These are phyloP conservation scores for Rutilus rutilus DNA, from an alignment of 2,113 vertebrate species.

Conservation along the genomic window DNA sequence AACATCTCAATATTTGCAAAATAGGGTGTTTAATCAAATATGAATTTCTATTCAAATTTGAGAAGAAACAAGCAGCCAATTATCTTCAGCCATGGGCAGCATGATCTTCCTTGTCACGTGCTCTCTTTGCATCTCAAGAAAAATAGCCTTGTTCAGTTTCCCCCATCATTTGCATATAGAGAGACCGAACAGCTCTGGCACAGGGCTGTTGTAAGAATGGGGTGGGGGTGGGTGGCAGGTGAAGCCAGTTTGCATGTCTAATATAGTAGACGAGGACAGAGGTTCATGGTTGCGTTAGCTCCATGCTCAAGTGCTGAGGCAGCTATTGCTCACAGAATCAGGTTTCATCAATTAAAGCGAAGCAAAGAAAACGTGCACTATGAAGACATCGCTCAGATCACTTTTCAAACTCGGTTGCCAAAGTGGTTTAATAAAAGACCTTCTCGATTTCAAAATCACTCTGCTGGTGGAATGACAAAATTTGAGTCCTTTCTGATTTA, in stretches of 20 bases:
- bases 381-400: slow-evolving; percentile 40
- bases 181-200: slow-evolving; percentile 68
- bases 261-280: slow-evolving; percentile 43
- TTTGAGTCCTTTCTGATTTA: neutral
- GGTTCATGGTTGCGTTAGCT: slow-evolving; percentile 38
- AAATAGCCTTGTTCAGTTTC: slow-evolving; percentile 80
- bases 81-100: slow-evolving; percentile 69
- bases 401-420: slow-evolving; percentile 42
- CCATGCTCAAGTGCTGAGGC: slow-evolving; percentile 38
- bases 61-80: slow-evolving; percentile 81
- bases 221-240: slow-evolving; percentile 61
- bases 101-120: slow-evolving; percentile 79
- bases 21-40: slow-evolving; percentile 87
- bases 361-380: slow-evolving; percentile 8
- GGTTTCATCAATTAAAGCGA: slow-evolving; percentile 45
- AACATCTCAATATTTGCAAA: slow-evolving; percentile 80
- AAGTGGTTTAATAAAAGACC: slow-evolving; percentile 38
- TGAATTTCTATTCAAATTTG: slow-evolving; percentile 87
- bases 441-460: slow-evolving; percentile 39
- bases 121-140: slow-evolving; percentile 89
- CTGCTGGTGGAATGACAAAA: slow-evolving; percentile 7
- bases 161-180: slow-evolving; percentile 82
- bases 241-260: slow-evolving; percentile 60
- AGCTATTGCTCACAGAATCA: slow-evolving; percentile 32
- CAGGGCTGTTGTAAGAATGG: slow-evolving; percentile 64